A percentile compares a stretch with the other conserved stretches of the same genome.
These are phyloP conservation scores for Pagrus major DNA, from an alignment of 2,113 vertebrate species.

Conservation along the genomic window DNA sequence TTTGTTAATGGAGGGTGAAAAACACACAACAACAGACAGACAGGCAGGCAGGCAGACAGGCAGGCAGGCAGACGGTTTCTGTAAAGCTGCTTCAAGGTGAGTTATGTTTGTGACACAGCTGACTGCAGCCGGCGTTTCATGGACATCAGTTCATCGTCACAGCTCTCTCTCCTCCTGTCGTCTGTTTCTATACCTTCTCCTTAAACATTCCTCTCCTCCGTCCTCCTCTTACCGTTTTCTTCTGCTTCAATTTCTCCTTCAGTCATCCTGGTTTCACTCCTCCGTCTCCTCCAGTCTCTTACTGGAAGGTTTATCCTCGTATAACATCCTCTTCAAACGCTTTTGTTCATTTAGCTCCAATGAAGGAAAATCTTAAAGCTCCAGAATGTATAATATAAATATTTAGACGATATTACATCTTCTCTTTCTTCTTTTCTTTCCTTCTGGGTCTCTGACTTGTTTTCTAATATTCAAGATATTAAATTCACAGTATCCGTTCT, in stretches of 20 bases:
- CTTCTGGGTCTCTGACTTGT: no score
- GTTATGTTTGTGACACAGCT: not conserved
- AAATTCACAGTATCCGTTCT: no score
- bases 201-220: not conserved
- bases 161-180: not conserved
- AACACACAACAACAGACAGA: conserved; percentile 17
- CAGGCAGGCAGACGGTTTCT: not conserved
- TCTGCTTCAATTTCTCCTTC: not conserved
- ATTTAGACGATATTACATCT: no score
- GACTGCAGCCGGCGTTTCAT: conserved; percentile 9
- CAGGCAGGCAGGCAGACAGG: conserved; percentile 34
- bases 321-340: no score
- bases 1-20: conserved; percentile 15
- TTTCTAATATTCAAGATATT: no score
- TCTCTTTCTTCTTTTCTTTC: no score
- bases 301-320: not conserved
- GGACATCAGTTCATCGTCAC: conserved; percentile 9
- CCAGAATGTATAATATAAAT: no score
- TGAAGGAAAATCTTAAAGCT: no score
- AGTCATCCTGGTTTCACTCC: not conserved
- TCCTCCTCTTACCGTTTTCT: not conserved
- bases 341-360: no score
- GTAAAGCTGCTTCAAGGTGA: not conserved
- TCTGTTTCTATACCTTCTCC: not conserved
- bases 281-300: not conserved